Percentiles rank a stretch among this genome's conserved stretches.
These are phyloP conservation scores for Agelas oroides DNA, from an alignment of 37 sponge, comb jelly and placozoan genomes.

Conservation along the genomic window DNA sequence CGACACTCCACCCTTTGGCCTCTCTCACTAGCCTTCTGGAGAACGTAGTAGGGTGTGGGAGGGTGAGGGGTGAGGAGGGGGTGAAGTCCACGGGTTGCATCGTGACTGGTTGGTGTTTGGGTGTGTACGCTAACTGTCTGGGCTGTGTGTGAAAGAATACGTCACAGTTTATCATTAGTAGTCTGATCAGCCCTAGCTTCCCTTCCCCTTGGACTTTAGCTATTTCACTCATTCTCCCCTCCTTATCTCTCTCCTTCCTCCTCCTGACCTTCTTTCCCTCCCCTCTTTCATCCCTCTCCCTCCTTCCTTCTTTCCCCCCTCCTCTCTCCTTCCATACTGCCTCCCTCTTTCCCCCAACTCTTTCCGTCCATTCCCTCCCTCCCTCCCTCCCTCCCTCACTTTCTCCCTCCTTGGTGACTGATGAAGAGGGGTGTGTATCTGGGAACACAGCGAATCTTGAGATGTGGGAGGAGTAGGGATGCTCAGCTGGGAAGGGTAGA, in stretches of 20 bases:
- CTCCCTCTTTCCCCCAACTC: too few species aligned
- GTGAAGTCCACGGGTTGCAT: background rate
- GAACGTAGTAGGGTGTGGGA: conserved; percentile 15
- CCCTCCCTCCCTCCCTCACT: too few species aligned
- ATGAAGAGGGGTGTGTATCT: conserved; percentile 24
- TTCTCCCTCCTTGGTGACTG: background rate
- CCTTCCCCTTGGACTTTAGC: too few species aligned
- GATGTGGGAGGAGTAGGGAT: conserved; percentile 85
- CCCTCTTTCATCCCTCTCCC: background rate
- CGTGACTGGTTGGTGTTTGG: background rate
- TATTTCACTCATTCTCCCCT: too few species aligned
- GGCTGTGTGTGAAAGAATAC: too few species aligned
- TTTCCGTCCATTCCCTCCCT: background rate
- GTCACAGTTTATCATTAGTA: too few species aligned
- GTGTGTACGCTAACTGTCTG: background rate
- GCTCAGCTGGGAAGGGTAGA: conserved; percentile 81
- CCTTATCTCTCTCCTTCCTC: too few species aligned
- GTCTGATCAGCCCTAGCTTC: too few species aligned
- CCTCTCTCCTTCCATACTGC: background rate
- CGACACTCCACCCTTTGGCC: conserved; percentile 18
- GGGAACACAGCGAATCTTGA: conserved; percentile 80
- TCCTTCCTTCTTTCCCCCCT: background rate
- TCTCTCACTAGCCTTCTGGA: conserved; percentile 40
- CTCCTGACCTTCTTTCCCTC: too few species aligned
- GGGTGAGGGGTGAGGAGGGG: background rate